phyloP scores from a whole-genome alignment of 1,140 invertebrate genomes.

The Sesamia nonagrioides region DNA sequence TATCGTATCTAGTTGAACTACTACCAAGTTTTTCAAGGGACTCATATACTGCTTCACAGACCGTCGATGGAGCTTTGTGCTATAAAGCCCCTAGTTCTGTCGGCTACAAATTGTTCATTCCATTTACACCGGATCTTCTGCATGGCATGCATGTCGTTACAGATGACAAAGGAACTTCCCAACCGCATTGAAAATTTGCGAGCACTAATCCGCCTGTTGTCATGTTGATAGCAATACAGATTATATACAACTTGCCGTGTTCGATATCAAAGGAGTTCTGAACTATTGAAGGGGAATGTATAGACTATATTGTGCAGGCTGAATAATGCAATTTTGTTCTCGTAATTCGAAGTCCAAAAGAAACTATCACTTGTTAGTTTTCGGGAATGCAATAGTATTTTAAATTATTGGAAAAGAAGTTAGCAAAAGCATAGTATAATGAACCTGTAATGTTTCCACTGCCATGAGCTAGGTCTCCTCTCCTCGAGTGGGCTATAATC shows the following conservation, averaged over 20 bases:
- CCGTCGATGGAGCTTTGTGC: not conserved
- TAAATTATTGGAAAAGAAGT: too few relatives aligned
- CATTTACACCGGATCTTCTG: not conserved
- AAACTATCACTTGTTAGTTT: too few relatives aligned
- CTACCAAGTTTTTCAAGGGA: too few relatives aligned
- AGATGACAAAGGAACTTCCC: not conserved
- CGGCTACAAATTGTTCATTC: not conserved
- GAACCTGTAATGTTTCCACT: too few relatives aligned
- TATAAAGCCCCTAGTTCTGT: not conserved
- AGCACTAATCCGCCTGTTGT: slow-evolving; percentile 8
- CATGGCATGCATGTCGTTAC: not conserved
- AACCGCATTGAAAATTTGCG: not conserved
- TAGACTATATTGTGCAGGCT: too few relatives aligned
- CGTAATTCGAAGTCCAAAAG: too few relatives aligned
- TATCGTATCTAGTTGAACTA: too few relatives aligned
- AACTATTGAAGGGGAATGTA: not conserved
- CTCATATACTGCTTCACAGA: not conserved
- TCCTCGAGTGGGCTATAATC: too few relatives aligned
- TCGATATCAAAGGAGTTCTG: slow-evolving; percentile 4
- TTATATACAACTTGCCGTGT: slow-evolving; percentile 1
- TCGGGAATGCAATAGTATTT: too few relatives aligned
- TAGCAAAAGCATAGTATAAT: too few relatives aligned
- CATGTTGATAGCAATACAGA: slow-evolving; percentile 7
- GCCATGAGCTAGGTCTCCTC: too few relatives aligned
- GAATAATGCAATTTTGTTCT: too few relatives aligned